phyloP scores from a whole-genome alignment of 2,113 vertebrate genomes.

The Acanthochromis polyacanthus region DNA sequence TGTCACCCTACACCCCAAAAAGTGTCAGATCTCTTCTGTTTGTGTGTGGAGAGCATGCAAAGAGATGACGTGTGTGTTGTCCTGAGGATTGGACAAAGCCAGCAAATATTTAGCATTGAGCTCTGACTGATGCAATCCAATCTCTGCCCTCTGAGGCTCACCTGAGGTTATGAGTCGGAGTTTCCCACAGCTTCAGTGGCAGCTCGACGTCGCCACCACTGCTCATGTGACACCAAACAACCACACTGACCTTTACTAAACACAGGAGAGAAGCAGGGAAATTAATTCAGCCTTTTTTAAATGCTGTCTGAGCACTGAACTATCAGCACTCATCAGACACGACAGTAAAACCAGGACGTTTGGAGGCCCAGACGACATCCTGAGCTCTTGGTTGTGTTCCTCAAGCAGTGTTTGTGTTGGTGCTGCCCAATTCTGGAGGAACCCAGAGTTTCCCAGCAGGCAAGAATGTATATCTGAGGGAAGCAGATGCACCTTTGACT shows the following conservation, averaged over 20 bases:
- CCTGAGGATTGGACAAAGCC: constrained; percentile 10
- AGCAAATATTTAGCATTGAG: constrained; percentile 14
- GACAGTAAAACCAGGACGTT: too few species aligned
- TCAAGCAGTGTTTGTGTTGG: too few species aligned
- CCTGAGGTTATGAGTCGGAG: constrained; percentile 54
- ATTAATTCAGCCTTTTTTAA: too few species aligned
- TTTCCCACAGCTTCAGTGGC: constrained; percentile 71
- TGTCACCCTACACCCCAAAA: constrained; percentile 57
- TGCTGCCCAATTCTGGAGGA: too few species aligned
- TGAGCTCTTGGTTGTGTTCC: too few species aligned
- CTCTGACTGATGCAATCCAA: constrained; percentile 43
- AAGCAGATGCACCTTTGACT: too few species aligned
- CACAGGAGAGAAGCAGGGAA: background rate
- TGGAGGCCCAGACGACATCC: too few species aligned
- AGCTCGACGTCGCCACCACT: background rate
- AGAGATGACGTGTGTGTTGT: constrained; percentile 38
- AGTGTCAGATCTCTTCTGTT: constrained; percentile 47
- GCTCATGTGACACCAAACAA: constrained; percentile 48
- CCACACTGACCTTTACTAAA: constrained; percentile 22
- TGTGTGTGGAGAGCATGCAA: constrained; percentile 29
- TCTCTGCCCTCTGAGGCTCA: constrained; percentile 42
- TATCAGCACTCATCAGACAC: too few species aligned
- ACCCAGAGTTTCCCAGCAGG: too few species aligned
- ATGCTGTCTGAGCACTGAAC: too few species aligned
- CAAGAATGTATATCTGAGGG: too few species aligned